Conservation (phyloP, 2,888 invertebrate species). For the Drosophila falleni region DNA sequence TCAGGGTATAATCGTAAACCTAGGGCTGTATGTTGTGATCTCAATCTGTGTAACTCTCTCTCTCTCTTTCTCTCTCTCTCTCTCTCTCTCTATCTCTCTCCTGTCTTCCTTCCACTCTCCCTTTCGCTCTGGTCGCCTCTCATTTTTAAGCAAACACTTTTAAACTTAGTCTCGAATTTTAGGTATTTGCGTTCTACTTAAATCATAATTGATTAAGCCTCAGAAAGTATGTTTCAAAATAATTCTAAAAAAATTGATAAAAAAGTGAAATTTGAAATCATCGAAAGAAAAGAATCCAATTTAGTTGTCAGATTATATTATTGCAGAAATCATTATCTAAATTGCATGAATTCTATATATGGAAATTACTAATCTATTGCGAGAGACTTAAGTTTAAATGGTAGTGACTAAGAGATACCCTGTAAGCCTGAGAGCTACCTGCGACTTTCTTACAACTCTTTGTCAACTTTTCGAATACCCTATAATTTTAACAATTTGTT, state of each 20-base stretch:
- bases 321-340: too few species aligned
- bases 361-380: too few species aligned
- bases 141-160: background rate
- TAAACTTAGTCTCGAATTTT: background rate
- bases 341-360: too few species aligned
- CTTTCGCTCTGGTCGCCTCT: constrained; percentile 6
- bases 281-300: too few species aligned
- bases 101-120: constrained; percentile 2
- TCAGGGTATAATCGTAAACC: constrained; percentile 29
- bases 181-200: constrained; percentile 32
- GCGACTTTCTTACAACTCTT: too few species aligned
- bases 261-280: background rate
- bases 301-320: too few species aligned
- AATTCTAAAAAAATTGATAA: background rate
- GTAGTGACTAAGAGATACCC: too few species aligned
- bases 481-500: too few species aligned
- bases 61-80: background rate
- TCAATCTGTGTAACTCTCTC: constrained; percentile 10
- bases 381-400: too few species aligned
- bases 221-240: background rate
- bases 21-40: constrained; percentile 40
- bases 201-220: constrained; percentile 43
- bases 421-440: too few species aligned
- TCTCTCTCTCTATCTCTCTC: background rate
- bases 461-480: too few species aligned